Base-by-base conservation (phyloP, 1,140 invertebrate genomes). In the Venturia canescens region DNA sequence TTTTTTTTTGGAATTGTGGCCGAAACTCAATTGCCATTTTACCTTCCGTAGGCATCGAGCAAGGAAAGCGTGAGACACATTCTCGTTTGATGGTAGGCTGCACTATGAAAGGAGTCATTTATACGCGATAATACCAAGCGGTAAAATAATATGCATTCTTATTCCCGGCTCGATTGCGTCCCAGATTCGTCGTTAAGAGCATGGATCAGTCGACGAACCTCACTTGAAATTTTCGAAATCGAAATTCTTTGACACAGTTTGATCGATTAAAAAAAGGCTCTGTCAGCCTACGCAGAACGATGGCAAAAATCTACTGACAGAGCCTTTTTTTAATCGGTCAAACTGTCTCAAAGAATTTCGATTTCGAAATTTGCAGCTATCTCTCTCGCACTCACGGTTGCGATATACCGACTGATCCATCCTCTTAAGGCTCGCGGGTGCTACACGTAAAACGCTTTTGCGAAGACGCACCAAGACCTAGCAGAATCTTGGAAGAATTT, bases 131-230 rank as follows among this genome's bases (percentile, higher is more conserved):
- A 26, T 48, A 72, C 34, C 38, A 66, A 66, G 60, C 15, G 23
- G 60, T 72, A 48, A 26, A 53, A 57, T 57, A 76, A 76, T 63
- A 76, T 53, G 53, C 74, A 76, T 76, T 76, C 74, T 76, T 29
- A 76, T 76, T 76, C 74, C 29, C 27, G 50, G 53, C 74, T 63
- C 74, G 74, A 63, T 76, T n/a, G n/a, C 74, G 74, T 76, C 53
- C 74, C 74, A 76, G 74, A 76, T 76, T 76, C 74, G 74, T 76
- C n/a, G n/a, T n/a, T n/a, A n/a, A n/a, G n/a, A n/a, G n/a, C n/a
- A n/a, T n/a, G n/a, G n/a, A n/a, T n/a, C n/a, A n/a, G n/a, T n/a
- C n/a, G n/a, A n/a, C n/a, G n/a, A n/a, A n/a, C n/a, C n/a, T n/a
- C n/a, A n/a, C n/a, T n/a, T n/a, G n/a, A n/a, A n/a, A n/a, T n/a